Conservation (phyloP, 2,888 invertebrate genomes). For the Pogonocherus hispidulus region DNA sequence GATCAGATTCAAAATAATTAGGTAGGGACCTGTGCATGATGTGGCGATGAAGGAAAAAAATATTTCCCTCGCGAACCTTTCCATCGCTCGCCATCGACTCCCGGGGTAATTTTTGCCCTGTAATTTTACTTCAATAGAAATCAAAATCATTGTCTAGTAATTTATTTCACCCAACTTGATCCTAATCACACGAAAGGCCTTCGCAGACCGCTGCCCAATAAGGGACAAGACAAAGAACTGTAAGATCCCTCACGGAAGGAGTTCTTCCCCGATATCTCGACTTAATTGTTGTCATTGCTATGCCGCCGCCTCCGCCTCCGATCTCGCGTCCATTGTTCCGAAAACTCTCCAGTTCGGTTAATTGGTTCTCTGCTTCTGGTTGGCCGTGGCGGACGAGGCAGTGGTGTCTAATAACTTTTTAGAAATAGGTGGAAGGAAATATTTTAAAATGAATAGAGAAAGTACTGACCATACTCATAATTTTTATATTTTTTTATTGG, state of each 20-base stretch:
- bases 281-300: constrained; percentile 47
- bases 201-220: constrained; percentile 35
- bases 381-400: constrained; percentile 30
- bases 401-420: too few species aligned
- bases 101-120: too few species aligned
- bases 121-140: not conserved
- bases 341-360: constrained; percentile 36
- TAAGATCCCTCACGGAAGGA: not conserved
- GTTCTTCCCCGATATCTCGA: constrained; percentile 24
- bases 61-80: too few species aligned
- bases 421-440: too few species aligned
- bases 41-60: too few species aligned
- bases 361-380: constrained; percentile 40
- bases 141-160: not conserved
- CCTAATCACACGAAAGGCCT: constrained; percentile 5
- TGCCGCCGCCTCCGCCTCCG: constrained; percentile 26
- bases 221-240: constrained; percentile 37
- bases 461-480: too few species aligned
- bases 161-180: not conserved
- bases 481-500: too few species aligned
- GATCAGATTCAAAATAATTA: too few species aligned
- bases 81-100: too few species aligned
- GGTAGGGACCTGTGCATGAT: too few species aligned
- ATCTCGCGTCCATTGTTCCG: constrained; percentile 38
- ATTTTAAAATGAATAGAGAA: too few species aligned